Evolutionary conservation across 1,140 invertebrate species (phyloP).

Genomic region (Drosophila lacteicornis): DNA sequence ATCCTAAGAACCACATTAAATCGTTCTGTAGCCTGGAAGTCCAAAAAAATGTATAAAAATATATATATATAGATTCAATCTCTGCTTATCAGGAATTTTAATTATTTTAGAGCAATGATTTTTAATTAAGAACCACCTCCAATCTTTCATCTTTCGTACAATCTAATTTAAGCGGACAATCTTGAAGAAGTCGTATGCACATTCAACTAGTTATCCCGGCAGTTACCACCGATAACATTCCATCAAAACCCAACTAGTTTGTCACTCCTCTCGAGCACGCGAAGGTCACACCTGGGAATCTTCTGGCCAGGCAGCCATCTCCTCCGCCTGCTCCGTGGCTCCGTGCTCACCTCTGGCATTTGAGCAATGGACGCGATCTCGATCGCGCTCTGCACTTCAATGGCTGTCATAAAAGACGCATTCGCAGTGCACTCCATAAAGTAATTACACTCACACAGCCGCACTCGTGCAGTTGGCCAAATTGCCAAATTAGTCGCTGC

Average conservation of each 20-base stretch:
- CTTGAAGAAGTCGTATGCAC: background rate
- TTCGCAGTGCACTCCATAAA: slow-evolving; percentile 70
- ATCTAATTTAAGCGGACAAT: background rate
- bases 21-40: no score
- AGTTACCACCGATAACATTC: slow-evolving; percentile 40
- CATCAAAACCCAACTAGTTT: slow-evolving; percentile 11
- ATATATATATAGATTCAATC: no score
- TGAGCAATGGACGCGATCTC: slow-evolving; percentile 53
- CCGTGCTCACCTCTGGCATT: slow-evolving; percentile 49
- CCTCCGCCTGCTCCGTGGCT: slow-evolving; percentile 4
- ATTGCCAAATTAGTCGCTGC: slow-evolving; percentile 73
- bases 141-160: background rate
- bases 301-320: slow-evolving; percentile 2
- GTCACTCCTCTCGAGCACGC: slow-evolving; percentile 21
- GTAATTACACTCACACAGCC: slow-evolving; percentile 58
- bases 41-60: no score
- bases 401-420: slow-evolving; percentile 66
- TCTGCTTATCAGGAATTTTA: background rate
- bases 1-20: no score
- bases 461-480: slow-evolving; percentile 34
- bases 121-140: background rate
- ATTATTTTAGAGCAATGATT: background rate
- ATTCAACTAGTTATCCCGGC: slow-evolving; percentile 8
- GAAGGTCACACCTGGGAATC: slow-evolving; percentile 46
- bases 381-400: slow-evolving; percentile 37